Evolutionary conservation across 2,797 vertebrate species (phyloP).

Genomic region (Sarcoramphus papa): DNA sequence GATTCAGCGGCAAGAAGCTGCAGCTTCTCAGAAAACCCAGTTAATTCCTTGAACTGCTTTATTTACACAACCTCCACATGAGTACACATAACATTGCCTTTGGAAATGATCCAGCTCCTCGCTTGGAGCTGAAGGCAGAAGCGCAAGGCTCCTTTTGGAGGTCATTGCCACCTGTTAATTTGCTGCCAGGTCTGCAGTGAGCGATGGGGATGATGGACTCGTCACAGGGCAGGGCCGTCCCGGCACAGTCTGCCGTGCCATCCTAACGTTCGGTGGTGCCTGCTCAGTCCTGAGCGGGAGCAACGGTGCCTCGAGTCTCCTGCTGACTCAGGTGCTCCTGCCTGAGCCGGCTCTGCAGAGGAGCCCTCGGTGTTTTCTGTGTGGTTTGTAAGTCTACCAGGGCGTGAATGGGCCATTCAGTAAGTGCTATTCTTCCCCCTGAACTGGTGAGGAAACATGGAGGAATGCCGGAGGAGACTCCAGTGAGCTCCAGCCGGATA

Average conservation of each 20-base stretch:
- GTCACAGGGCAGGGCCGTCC: rapidly evolving
- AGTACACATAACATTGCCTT: constrained; percentile 2
- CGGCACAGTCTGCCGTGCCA: not conserved
- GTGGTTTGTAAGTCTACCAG: not conserved
- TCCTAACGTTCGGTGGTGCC: rapidly evolving
- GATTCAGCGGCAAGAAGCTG: not conserved
- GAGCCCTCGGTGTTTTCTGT: not conserved
- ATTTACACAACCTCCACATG: constrained; percentile 20
- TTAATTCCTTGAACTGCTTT: not conserved
- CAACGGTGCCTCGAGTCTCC: rapidly evolving
- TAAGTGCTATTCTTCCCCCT: not conserved
- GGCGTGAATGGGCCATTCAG: not conserved
- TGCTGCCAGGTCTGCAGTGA: not conserved
- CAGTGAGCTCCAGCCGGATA: not conserved
- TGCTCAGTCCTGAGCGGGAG: rapidly evolving
- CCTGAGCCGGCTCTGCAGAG: rapidly evolving
- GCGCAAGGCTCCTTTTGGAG: rapidly evolving
- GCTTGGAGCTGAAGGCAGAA: not conserved
- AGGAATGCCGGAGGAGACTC: not conserved
- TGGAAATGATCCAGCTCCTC: not conserved
- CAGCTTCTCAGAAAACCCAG: not conserved
- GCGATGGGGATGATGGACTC: rapidly evolving
- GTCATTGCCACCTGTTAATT: not conserved
- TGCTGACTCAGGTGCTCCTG: not conserved
- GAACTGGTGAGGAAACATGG: not conserved